Base-by-base conservation (phyloP, 2,888 invertebrate species). In the Carcina quercana region DNA sequence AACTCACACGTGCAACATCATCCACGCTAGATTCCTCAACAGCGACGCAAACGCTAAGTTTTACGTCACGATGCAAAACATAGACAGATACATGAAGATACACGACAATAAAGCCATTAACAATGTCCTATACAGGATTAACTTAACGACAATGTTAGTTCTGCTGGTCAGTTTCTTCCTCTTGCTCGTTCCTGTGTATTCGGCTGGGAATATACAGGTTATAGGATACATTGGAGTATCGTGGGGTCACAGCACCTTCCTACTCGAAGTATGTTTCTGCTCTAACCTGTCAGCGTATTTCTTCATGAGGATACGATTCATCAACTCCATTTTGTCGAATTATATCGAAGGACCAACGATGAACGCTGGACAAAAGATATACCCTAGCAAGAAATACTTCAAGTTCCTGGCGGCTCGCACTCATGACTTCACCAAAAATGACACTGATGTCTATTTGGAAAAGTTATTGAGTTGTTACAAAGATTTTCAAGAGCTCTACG, bases 71-170 rank as follows among this genome's bases (percentile, higher is more conserved):
- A 46, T 73, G 33, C 73, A 78, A 45, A 49, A 62, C 38, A 53
- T 75, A 3, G 72, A 78, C 29, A 56, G 66, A 10, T 34, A 57
- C 1, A 61, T 76, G 61, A 58, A 56, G 15, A 42, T 72, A 13
- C 46, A 67, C 10, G 47, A 51, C 3, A 62, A 52, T 22, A 51
- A 51, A 32, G 30, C 13, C 5, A 2, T 11, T 24, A 6, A 11
- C 6, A 24, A 24, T 24, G 24, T 11, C 5, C 3, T 24, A 3
- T 11, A 11, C 11, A 11, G 24, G 11, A 10, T 6, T 6, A 24
- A 24, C 5, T 24, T 3, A 4, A 1, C 12, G 6, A 12, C 12
- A 11, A 11, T 24, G 6, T 10, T 11, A 10, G 6, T 24, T 24
- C 11, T 12, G 3, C 11, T 30, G 2, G 2, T 59, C 5, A 5